A percentile compares a stretch with the other conserved stretches of the same genome.
Evolutionary conservation across 2,797 vertebrate species (phyloP).

Genomic region (Lerista edwardsae): DNA sequence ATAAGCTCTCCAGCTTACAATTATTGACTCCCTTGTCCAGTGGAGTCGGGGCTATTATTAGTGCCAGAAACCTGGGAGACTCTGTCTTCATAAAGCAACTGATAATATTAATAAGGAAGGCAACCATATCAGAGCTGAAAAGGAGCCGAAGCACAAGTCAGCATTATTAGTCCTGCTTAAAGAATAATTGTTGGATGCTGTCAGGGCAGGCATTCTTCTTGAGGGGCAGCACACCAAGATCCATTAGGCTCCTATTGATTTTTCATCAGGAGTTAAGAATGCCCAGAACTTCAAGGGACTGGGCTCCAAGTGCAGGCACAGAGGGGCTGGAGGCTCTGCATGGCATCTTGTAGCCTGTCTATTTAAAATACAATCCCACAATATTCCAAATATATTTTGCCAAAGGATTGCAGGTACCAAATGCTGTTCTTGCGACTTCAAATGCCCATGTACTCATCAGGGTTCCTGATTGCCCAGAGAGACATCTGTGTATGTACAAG

Average conservation of each 20-base stretch:
- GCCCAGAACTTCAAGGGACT: not conserved
- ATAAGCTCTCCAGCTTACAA: conserved; percentile 47
- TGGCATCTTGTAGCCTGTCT: no score
- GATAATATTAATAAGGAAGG: conserved; percentile 44
- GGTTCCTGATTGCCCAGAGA: no score
- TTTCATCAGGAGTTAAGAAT: conserved; percentile 20
- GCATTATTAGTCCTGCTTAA: conserved; percentile 37
- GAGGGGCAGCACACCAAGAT: conserved; percentile 17
- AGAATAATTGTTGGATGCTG: conserved; percentile 30
- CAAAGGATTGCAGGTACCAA: not conserved
- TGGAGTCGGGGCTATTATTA: conserved; percentile 35
- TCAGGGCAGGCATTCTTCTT: conserved; percentile 8
- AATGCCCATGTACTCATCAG: not conserved
- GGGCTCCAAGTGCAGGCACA: not conserved
- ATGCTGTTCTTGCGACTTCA: not conserved
- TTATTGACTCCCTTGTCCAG: conserved; percentile 49
- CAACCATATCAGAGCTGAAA: conserved; percentile 30
- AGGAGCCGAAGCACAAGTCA: conserved; percentile 25
- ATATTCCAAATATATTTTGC: not conserved
- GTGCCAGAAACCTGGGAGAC: conserved; percentile 36
- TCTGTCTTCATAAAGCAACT: conserved; percentile 45
- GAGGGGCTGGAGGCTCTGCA: not conserved
- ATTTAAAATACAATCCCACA: not conserved
- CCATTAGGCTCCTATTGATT: conserved; percentile 29
- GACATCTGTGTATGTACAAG: no score